Percentiles rank a stretch among this genome's conserved stretches.
Evolutionary conservation across 2,888 invertebrate genomes (phyloP).

Genomic region (Tenthredo mesomela): DNA sequence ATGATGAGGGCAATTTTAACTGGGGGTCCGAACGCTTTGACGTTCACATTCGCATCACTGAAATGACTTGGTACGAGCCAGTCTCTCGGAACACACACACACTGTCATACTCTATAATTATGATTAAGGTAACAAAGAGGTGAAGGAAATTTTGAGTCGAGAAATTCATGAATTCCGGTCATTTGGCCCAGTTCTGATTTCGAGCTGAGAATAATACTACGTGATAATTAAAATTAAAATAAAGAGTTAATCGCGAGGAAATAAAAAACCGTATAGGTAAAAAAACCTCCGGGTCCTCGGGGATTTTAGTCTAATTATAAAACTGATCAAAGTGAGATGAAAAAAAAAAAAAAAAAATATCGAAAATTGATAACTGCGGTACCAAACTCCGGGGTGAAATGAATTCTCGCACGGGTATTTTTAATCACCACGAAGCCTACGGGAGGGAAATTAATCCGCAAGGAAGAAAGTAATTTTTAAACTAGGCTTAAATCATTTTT

Average conservation of each 20-base stretch:
- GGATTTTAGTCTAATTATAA: not conserved
- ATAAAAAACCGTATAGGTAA: not conserved
- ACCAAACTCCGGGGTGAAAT: not conserved
- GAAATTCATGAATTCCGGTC: conserved; percentile 8
- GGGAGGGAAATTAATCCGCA: not conserved
- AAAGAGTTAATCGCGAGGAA: not conserved
- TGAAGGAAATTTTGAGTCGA: not conserved
- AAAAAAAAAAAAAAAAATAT: conserved; percentile 3
- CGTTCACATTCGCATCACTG: not conserved
- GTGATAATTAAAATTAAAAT: not conserved
- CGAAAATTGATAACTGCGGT: conserved; percentile 2
- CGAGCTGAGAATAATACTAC: not conserved
- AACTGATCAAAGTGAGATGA: conserved; percentile 14
- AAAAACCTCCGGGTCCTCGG: not conserved
- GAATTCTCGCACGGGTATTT: not conserved
- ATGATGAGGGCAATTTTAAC: conserved; percentile 20
- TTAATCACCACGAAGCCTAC: conserved; percentile 10
- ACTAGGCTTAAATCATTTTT: not conserved
- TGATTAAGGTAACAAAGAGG: conserved; percentile 12
- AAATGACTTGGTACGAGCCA: not conserved
- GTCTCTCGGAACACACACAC: not conserved
- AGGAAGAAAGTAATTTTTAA: conserved; percentile 4
- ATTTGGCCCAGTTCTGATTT: not conserved
- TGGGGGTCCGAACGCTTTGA: not conserved
- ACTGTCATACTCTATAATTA: not conserved